Base-by-base conservation (phyloP, 2,797 vertebrate genomes). In the Platyrinchus mystaceus region DNA sequence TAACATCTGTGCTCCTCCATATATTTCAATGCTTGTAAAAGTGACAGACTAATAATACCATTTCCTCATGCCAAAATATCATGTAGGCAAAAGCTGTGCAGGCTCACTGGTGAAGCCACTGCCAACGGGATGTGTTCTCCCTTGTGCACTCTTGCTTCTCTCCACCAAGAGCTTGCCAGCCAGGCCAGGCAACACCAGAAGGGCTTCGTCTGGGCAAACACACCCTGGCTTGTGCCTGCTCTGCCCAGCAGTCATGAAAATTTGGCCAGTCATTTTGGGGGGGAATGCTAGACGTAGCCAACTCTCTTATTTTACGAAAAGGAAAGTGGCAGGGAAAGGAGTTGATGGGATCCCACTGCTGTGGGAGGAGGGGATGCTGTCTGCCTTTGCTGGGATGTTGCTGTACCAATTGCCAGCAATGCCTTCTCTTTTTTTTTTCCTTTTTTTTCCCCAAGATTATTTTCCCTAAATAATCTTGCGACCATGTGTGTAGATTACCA, bases 1-100 rank as follows among this genome's bases (percentile, higher is more conserved):
- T 63, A 84, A 67, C 92, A 93, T 90, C 87, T 94, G 80, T 49
- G 73, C 32, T 86, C 58, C 84, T 84, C 80, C 59, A 26, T 90
- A 47, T 82, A 92, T 91, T 86, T 92, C 59, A 84, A 7, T 6
- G 75, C 59, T 87, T 79, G 56, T 77, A 83, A 84, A 89, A 94
- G 63, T 63, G 73, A 87, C 27, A 12, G 64, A 74, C 73, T 92
- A 89, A 89, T 80, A 94, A 73, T 34, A 32, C 43, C 14, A 87
- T 53, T 83, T 87, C 23, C 28, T 80, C 22, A 24, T 56, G 93
- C 77, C 89, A 95, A 91, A 93, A 74, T 53, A 49, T 55, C 52
- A 36, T 9, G 23, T 63, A 52, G 69, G 66, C 80, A 79, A 84
- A 88, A 85, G 59, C 81, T 84, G 26, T 49, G 44, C 0, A 1